Percentiles rank a stretch among this genome's conserved stretches.
phyloP scores from a whole-genome alignment of 2,888 invertebrate species.

The Sceliomorpha sp. region DNA sequence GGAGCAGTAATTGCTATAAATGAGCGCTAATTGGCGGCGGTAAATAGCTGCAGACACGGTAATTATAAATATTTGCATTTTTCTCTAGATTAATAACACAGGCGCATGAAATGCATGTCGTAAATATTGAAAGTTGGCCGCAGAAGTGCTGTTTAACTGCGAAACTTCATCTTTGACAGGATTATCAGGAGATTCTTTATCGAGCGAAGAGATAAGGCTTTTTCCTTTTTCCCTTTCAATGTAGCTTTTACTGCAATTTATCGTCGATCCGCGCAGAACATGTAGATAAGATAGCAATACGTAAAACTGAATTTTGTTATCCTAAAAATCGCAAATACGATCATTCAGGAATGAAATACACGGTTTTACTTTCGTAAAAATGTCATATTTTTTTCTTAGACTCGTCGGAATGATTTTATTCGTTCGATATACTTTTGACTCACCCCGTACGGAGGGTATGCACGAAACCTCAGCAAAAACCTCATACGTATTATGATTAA shows the following conservation, averaged over 20 bases:
- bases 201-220: constrained; percentile 1
- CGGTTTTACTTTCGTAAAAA: too few species aligned
- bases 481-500: constrained; percentile 58
- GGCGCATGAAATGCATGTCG: background rate
- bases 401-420: constrained; percentile 16
- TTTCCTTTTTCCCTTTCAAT: too few species aligned
- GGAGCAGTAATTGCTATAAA: too few species aligned
- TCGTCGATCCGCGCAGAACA: constrained; percentile 19
- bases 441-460: constrained; percentile 35
- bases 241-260: constrained; percentile 14
- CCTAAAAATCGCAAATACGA: too few species aligned
- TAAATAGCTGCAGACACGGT: background rate
- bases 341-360: too few species aligned
- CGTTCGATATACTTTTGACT: constrained; percentile 25
- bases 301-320: background rate
- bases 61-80: background rate
- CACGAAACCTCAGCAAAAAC: constrained; percentile 37
- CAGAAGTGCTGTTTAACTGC: background rate
- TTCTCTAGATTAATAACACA: background rate
- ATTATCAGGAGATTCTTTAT: constrained; percentile 43
- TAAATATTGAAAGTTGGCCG: background rate
- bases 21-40: background rate
- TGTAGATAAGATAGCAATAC: constrained; percentile 9
- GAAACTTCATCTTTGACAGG: constrained; percentile 13
- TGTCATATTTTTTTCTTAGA: background rate